Evolutionary conservation across 2,888 invertebrate genomes (phyloP).

Genomic region (Cheilosia vulpina): DNA sequence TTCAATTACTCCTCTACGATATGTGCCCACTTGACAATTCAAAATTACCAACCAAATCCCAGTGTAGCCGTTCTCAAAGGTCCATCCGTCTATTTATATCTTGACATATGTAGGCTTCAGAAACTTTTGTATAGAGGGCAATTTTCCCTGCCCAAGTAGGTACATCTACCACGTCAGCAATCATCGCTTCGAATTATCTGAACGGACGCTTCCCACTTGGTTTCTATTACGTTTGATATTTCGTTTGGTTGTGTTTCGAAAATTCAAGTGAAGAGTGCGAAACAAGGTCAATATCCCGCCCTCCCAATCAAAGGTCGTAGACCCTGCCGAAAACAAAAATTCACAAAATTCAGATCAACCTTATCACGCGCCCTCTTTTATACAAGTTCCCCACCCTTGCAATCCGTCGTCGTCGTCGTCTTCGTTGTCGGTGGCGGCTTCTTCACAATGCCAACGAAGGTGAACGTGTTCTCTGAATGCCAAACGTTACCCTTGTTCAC

Average conservation of each 20-base stretch:
- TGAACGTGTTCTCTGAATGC: constrained; percentile 69
- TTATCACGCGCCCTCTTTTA: constrained; percentile 25
- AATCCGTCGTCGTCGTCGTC: neutral
- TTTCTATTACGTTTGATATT: constrained; percentile 8
- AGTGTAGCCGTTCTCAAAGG: too few relatives aligned
- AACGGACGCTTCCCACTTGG: constrained; percentile 29
- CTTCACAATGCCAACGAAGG: constrained; percentile 63
- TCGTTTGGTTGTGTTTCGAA: neutral
- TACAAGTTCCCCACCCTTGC: constrained; percentile 53
- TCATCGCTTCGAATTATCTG: constrained; percentile 35
- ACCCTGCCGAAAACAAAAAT: constrained; percentile 35
- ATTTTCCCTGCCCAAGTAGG: neutral
- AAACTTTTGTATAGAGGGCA: neutral
- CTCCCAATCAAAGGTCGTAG: constrained; percentile 40
- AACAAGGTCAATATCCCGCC: constrained; percentile 57
- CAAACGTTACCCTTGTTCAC: constrained; percentile 58
- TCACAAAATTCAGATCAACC: constrained; percentile 12
- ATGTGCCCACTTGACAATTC: too few relatives aligned
- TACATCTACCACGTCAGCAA: constrained; percentile 15
- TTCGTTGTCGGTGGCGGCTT: constrained; percentile 23
- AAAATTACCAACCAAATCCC: too few relatives aligned
- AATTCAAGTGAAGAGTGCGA: constrained; percentile 18
- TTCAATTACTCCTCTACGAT: too few relatives aligned
- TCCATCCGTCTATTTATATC: too few relatives aligned
- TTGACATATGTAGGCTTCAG: neutral